phyloP scores from a whole-genome alignment of 2,888 invertebrate genomes.

The Synanthedon andrenaeformis region DNA sequence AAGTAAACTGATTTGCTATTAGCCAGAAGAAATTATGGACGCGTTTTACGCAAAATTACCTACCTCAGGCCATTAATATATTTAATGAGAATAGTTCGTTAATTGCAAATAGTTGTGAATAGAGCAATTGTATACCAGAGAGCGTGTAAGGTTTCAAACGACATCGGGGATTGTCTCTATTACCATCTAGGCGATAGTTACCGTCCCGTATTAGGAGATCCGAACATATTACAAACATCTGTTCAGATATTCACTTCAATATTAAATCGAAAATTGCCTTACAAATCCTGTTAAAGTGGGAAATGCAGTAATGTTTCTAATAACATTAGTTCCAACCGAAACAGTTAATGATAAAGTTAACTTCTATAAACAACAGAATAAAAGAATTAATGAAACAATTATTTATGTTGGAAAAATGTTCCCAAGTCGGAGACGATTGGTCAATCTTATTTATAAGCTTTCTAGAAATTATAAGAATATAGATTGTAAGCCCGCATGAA shows the following conservation, averaged over 20 bases:
- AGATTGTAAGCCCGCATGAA: no score
- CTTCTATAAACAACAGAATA: no score
- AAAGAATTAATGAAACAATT: no score
- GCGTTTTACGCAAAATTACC: neutral
- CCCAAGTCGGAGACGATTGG: no score
- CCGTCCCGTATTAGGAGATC: neutral
- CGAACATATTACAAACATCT: neutral
- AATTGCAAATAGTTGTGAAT: conserved; percentile 19
- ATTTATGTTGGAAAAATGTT: no score
- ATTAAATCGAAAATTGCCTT: neutral
- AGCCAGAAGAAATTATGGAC: neutral
- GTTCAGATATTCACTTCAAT: neutral
- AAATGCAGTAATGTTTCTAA: no score
- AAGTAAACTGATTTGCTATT: neutral
- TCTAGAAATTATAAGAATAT: no score
- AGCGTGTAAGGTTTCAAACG: conserved; percentile 12
- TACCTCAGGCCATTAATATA: conserved; percentile 7
- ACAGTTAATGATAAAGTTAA: no score
- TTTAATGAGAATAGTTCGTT: conserved; percentile 14
- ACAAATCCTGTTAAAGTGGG: neutral
- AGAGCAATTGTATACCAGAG: conserved; percentile 11
- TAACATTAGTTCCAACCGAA: no score
- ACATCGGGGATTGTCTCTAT: neutral
- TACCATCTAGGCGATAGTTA: neutral
- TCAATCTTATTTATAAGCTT: no score